phyloP scores from a whole-genome alignment of 2,113 vertebrate species.

The Stigmatopora argus region DNA sequence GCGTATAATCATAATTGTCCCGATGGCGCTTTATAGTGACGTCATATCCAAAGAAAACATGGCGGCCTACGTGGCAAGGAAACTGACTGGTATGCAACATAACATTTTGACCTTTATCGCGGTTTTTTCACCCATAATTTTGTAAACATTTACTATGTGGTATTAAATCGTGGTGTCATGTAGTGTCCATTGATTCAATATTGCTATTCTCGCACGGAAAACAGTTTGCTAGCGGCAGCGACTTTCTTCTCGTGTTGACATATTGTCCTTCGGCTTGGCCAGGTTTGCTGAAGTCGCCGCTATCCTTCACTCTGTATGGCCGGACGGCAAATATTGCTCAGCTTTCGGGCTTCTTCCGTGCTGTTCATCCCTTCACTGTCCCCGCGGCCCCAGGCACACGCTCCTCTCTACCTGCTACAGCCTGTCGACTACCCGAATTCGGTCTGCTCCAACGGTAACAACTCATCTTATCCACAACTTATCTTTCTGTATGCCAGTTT shows the following conservation, averaged over 20 bases:
- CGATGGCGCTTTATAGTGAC: constrained; percentile 33
- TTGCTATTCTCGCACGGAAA: not conserved
- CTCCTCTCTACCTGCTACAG: constrained; percentile 21
- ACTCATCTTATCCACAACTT: no score
- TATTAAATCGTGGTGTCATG: not conserved
- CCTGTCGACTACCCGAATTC: constrained; percentile 12
- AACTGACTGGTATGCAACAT: constrained; percentile 50
- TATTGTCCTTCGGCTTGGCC: constrained; percentile 4
- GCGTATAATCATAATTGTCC: constrained; percentile 30
- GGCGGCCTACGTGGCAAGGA: constrained; percentile 59
- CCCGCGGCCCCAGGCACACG: constrained; percentile 14
- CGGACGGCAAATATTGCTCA: constrained; percentile 28
- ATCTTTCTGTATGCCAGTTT: not conserved
- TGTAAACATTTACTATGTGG: not conserved
- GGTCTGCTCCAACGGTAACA: constrained; percentile 60
- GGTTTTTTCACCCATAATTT: not conserved
- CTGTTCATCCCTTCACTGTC: constrained; percentile 4
- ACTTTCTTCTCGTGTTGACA: not conserved
- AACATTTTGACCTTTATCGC: not conserved
- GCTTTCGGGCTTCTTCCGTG: constrained; percentile 38
- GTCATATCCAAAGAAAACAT: constrained; percentile 37
- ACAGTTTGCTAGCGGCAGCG: not conserved
- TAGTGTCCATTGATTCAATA: not conserved
- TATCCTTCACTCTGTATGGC: constrained; percentile 33
- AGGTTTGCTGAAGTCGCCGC: constrained; percentile 61